Conservation (phyloP, 2,797 vertebrate species). For the Coregonus sp. region DNA sequence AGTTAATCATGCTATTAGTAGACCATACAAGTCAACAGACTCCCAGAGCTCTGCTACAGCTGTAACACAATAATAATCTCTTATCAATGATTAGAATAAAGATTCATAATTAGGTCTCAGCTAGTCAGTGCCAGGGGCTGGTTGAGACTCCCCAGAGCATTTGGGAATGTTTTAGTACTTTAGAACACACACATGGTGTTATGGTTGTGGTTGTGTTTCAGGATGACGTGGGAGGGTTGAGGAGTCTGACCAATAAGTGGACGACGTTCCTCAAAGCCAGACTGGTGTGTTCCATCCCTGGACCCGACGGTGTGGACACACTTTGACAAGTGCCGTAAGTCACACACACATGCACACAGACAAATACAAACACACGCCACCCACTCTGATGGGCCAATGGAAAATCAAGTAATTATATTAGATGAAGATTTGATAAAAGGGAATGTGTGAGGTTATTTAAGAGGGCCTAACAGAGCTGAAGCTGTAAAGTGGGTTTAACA, state of each 20-base stretch:
- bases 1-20: constrained; percentile 64
- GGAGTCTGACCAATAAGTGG: constrained; percentile 98
- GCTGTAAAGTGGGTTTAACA: background rate
- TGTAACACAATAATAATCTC: constrained; percentile 45
- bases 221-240: constrained; percentile 95
- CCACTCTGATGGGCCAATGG: background rate
- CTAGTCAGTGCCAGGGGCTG: constrained; percentile 41
- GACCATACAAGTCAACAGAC: constrained; percentile 55
- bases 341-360: constrained; percentile 1
- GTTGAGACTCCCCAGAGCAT: constrained; percentile 11
- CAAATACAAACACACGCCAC: constrained; percentile 3
- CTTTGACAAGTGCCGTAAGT: background rate
- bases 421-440: background rate
- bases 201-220: constrained; percentile 67
- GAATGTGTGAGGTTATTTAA: background rate
- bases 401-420: background rate
- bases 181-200: constrained; percentile 8
- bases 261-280: constrained; percentile 96
- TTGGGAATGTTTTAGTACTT: background rate
- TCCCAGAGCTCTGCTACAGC: constrained; percentile 50
- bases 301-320: constrained; percentile 82
- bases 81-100: constrained; percentile 62
- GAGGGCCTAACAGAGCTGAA: background rate
- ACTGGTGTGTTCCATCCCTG: constrained; percentile 92
- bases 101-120: constrained; percentile 57